Evolutionary conservation across 2,888 invertebrate species (phyloP), one percentile per base, ranked within the genome.

Genomic region (Drosophila tanythrix): DNA sequence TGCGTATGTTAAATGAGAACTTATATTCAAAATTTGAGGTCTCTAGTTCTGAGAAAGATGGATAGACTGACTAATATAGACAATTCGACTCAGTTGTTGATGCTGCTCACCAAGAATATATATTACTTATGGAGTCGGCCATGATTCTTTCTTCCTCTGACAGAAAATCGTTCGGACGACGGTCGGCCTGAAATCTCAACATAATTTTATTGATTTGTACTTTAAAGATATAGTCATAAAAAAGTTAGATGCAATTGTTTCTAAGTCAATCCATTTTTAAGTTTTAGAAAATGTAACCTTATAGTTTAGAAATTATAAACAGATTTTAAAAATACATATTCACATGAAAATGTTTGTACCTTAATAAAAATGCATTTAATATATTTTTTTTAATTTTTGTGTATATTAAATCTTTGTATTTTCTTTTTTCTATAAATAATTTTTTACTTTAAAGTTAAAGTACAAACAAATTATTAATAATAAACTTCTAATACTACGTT

Each of bases 401-500:
- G 83, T 87, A 88, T 89, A 86, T 87, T 87, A 83, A 88, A 88
- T 87, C 88, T 87, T 88, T 87, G 89, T 89, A 89, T 86, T 87
- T 83, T 86, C 88, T 79, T 82, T 88, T 88, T 87, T 86, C 85
- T 86, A 86, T 88, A 86, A 88, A 88, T 90, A 90, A 74, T 82
- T 77, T 86, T 84, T 84, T 90, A 90, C 87, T 91, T 91, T 87
- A 90, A 91, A 90, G 90, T 90, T 86, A 91, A 91, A 90, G 91
- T 90, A 90, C 90, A 91, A 90, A 90, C 88, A 88, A 90, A 90
- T 90, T 83, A 82, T 80, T 90, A 90, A 85, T 88, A 82, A 83
- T 88, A 83, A 90, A 90, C 87, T 88, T 88, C 91, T 92, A 92
- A 91, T 90, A 89, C 92, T 92, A 92, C 84, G 87, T 89, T 91